Evolutionary conservation across 2,888 invertebrate species (phyloP).

Genomic region (Eupithecia subumbrata): DNA sequence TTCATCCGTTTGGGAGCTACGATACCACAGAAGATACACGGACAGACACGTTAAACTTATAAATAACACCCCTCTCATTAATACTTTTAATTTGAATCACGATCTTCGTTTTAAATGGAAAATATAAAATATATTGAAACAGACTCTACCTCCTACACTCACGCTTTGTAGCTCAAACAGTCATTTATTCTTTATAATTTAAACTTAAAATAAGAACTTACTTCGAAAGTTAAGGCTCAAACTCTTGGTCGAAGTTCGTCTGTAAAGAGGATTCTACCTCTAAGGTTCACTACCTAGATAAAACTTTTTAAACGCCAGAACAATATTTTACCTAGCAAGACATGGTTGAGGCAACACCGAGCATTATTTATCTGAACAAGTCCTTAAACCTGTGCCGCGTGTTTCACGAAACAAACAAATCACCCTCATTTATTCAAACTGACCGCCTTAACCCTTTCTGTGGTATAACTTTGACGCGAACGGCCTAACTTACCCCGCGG

Average conservation of each 20-base stretch:
- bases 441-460: conserved; percentile 19
- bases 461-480: conserved; percentile 13
- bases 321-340: conserved; percentile 1
- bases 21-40: too few species aligned
- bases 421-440: conserved; percentile 23
- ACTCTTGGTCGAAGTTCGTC: background rate
- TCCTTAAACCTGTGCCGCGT: conserved; percentile 9
- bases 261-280: background rate
- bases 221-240: background rate
- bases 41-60: too few species aligned
- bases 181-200: background rate
- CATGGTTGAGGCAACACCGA: background rate
- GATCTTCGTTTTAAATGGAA: background rate
- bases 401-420: conserved; percentile 18
- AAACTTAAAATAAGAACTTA: background rate
- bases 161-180: background rate
- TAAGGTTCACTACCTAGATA: background rate
- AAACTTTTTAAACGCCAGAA: background rate
- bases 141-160: background rate
- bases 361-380: conserved; percentile 11
- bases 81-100: too few species aligned
- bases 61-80: too few species aligned
- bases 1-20: too few species aligned
- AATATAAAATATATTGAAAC: too few species aligned
- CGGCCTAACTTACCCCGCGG: conserved; percentile 4